Conservation (phyloP, 2,888 invertebrate species). For the Merodon equestris region DNA sequence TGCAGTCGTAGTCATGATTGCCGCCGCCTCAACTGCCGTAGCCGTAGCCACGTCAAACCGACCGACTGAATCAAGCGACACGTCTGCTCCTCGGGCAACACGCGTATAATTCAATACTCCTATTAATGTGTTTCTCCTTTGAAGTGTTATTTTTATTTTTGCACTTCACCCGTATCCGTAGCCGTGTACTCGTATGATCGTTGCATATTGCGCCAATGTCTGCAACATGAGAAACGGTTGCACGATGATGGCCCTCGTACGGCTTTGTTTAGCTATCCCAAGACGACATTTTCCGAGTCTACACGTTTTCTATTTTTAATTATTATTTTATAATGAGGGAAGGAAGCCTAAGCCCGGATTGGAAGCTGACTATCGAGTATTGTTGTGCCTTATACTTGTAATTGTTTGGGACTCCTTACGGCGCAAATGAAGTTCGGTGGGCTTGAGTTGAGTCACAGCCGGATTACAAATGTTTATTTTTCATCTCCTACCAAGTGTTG, state of each 20-base stretch:
- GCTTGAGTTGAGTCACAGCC: conserved; percentile 51
- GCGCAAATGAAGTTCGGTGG: conserved; percentile 12
- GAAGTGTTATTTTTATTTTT: conserved; percentile 12
- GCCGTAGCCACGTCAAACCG: conserved; percentile 15
- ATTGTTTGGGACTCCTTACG: conserved; percentile 53
- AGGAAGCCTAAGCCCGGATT: conserved; percentile 55
- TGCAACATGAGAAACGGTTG: conserved; percentile 63
- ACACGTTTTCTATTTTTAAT: conserved; percentile 30
- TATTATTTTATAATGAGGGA: conserved; percentile 44
- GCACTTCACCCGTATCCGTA: neutral
- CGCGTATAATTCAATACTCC: conserved; percentile 43
- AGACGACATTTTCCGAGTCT: conserved; percentile 23
- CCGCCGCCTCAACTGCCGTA: conserved; percentile 10
- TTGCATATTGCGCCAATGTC: conserved; percentile 58
- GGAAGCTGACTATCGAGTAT: conserved; percentile 42
- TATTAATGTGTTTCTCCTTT: conserved; percentile 39
- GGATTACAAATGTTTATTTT: conserved; percentile 51
- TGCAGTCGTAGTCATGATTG: neutral
- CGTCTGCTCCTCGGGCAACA: conserved; percentile 59
- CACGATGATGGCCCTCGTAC: conserved; percentile 56
- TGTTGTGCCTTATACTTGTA: conserved; percentile 14
- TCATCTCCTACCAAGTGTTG: neutral
- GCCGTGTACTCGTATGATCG: conserved; percentile 21
- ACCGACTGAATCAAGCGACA: conserved; percentile 43
- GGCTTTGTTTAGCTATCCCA: conserved; percentile 52